Conservation (phyloP, 2,797 vertebrate genomes). For the Manis javanica region DNA sequence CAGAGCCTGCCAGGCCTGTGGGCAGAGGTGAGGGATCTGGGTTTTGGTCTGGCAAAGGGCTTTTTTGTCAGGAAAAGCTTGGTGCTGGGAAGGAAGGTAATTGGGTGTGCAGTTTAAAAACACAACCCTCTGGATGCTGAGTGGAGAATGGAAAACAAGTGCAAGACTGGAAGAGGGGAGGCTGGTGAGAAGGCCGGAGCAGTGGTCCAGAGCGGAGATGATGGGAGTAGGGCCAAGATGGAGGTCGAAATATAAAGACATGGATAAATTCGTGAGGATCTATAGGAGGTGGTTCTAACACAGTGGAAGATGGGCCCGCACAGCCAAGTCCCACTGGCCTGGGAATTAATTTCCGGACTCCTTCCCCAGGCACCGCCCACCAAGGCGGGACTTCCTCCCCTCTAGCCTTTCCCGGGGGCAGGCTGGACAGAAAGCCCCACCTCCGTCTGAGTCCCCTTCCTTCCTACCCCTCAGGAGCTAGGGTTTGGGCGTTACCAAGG, state of each 20-base stretch:
- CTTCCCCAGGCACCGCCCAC: rapidly evolving
- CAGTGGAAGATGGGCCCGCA: rapidly evolving
- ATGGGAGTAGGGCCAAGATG: not conserved
- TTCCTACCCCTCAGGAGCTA: not conserved
- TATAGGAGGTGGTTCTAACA: not conserved
- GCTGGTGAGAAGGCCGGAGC: not conserved
- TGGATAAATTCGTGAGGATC: not conserved
- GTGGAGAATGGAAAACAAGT: not conserved
- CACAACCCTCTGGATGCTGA: not conserved
- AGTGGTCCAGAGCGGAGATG: not conserved
- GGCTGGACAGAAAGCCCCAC: not conserved
- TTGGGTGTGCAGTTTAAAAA: not conserved
- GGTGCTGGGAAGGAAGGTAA: too few relatives aligned
- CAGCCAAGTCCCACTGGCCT: not conserved
- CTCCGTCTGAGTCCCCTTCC: not conserved
- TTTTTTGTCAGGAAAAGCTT: not conserved
- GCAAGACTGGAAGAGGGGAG: not conserved
- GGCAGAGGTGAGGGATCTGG: not conserved
- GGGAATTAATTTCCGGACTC: not conserved
- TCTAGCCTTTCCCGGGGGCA: not conserved
- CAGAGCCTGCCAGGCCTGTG: not conserved
- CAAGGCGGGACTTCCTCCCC: not conserved
- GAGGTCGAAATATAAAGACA: not conserved
- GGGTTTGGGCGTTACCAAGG: not conserved
- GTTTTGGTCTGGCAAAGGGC: not conserved